A percentile compares a stretch with the other conserved stretches of the same genome.
phyloP scores from a whole-genome alignment of 37 sponge, comb jelly and placozoan species.

The Geodia barretti region DNA sequence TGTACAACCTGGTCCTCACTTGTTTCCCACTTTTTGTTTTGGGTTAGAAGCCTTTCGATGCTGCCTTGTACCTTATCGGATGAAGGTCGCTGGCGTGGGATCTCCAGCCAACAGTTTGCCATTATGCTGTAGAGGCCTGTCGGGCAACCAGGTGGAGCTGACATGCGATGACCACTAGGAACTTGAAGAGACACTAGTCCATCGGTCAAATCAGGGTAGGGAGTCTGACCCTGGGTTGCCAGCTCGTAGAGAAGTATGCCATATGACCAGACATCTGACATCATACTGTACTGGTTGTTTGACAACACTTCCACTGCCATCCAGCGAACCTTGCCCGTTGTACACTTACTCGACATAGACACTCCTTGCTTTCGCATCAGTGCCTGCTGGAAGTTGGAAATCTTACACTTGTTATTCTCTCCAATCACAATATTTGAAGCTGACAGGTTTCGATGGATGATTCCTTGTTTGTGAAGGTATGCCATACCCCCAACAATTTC shows the following conservation, averaged over 20 bases:
- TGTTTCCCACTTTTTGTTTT: slow-evolving; percentile 10
- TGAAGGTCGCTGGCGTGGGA: neutral
- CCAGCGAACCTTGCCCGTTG: neutral
- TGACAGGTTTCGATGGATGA: slow-evolving; percentile 20
- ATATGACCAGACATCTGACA: slow-evolving; percentile 14
- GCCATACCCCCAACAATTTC: slow-evolving; percentile 4
- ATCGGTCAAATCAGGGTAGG: slow-evolving; percentile 3
- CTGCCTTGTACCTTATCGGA: neutral
- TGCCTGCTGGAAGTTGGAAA: neutral
- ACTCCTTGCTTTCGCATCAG: neutral
- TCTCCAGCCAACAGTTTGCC: slow-evolving; percentile 1
- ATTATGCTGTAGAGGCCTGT: slow-evolving; percentile 1
- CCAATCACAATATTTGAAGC: slow-evolving; percentile 1
- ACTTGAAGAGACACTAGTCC: neutral
- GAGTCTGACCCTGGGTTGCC: neutral
- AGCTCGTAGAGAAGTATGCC: slow-evolving; percentile 2
- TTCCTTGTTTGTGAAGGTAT: neutral
- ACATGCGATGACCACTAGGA: slow-evolving; percentile 3
- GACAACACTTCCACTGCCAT: neutral
- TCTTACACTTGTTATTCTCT: neutral
- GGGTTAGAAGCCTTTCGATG: neutral
- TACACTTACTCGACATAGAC: neutral
- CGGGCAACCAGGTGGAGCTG: neutral
- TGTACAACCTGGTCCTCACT: neutral
- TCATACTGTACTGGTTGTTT: slow-evolving; percentile 1